Base-by-base conservation (phyloP, 2,113 vertebrate species). In the Crotalus viridis region DNA sequence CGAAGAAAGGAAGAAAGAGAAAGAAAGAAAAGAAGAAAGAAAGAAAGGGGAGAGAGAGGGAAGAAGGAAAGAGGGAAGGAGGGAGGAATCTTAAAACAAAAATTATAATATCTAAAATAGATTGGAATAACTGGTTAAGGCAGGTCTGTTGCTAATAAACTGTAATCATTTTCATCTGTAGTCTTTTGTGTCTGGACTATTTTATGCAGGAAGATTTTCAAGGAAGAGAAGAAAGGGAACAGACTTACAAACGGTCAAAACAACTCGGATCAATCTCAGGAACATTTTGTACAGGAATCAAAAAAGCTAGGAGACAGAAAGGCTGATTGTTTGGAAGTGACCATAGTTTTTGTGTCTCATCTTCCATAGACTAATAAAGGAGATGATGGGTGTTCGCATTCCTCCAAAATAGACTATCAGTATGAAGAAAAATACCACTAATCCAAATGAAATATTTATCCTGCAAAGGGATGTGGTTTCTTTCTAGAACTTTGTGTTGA, bases 401-500 rank as follows among this genome's bases (percentile, higher is more conserved):
- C 74, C 7, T 43, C 74, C 74, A 81, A 43, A 81, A 21, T 81
- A 81, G 74, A 43, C 33, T 54, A 52, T 54, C 46, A 88, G 52
- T 5, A 54, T 39, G 87, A 39, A 56, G n/a, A 39, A 88, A 39
- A 88, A 56, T 33, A 88, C n/a, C 87, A n/a, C n/a, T 88, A 55
- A 51, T 87, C 85, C 85, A 87, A 52, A 52, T 88, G 26, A 88
- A 88, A 88, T 88, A 88, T 56, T 56, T 88, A 33, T 56, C n/a
- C 55, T 88, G 33, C 74, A 81, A 81, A 81, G 74, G 74, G 74
- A 81, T 81, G 74, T 81, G 74, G 74, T 51, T 87, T 87, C 24
- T 87, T 89, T 89, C 54, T 89, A 57, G n/a, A 57, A 57, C n/a
- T 89, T 89, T 55, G n/a, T 89, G 33, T 56, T 89, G 52, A 89